Base-by-base conservation (phyloP, 2,113 vertebrate genomes). In the Sinocyclocheilus rhinocerous region DNA sequence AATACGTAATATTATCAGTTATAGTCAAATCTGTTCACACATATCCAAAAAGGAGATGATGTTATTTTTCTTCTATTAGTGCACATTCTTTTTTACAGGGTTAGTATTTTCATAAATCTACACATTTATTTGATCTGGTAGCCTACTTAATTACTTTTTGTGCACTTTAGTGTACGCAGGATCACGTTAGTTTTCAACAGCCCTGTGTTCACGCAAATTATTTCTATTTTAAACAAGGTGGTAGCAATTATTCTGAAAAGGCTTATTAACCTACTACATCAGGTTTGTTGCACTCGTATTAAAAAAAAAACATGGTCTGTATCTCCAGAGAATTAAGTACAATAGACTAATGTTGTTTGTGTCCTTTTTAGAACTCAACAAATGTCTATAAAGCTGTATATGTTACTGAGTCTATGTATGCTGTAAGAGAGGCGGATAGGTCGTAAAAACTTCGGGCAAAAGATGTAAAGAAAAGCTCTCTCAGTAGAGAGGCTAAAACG, bases 401-500 rank as follows among this genome's bases (percentile, higher is more conserved):
- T 86, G 65, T 72, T 77, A 61, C 57, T 11, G 57, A 3, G 86
- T 69, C 73, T 76, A 15, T 59, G 70, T 42, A 16, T n/a, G 52
- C 84, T 86, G 59, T 80, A 48, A 42, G 52, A 69, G 61, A 22
- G 81, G 45, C 84, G 79, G 75, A 72, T 33, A 82, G 45, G 79
- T 70, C 63, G 80, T 88, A 61, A 87, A 87, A 83, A 24, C 3
- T 6, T 86, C 57, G 39, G 69, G 76, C 77, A 86, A 42, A 29
- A 84, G 77, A 80, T 84, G 48, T 85, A 26, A 78, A 82, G 57
- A 63, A 84, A 83, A 82, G 22, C 55, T 57, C 55, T 61, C 55
- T 42, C 52, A 69, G 52, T 65, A 72, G 55, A 3, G 75, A 86
- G 72, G 29, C 79, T 78, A 55, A 85, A 16, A 13, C 78, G 72